A percentile compares a stretch with the other conserved stretches of the same genome.
phyloP scores from a whole-genome alignment of 2,888 invertebrate genomes.

The Oscheius myriophilus region DNA sequence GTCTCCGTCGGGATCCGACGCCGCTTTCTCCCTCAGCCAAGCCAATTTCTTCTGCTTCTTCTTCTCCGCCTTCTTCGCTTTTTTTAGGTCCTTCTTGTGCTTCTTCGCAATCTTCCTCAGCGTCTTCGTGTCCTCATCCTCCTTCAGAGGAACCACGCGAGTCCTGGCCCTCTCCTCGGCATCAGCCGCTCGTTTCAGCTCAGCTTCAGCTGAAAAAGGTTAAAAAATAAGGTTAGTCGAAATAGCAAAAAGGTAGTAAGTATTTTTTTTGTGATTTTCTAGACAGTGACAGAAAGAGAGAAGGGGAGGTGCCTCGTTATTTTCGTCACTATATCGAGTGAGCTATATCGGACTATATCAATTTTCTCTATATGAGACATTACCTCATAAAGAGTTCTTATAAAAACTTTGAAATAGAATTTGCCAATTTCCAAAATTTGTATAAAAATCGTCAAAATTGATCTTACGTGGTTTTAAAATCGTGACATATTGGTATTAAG shows the following conservation, averaged over 20 bases:
- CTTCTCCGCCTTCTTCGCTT: constrained; percentile 56
- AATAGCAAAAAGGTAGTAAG: not conserved
- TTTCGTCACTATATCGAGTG: no score
- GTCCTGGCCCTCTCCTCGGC: constrained; percentile 28
- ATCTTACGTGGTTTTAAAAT: no score
- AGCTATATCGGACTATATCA: no score
- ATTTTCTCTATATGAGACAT: no score
- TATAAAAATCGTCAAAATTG: no score
- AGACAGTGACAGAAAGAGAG: no score
- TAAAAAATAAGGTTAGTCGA: no score
- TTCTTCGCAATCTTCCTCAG: constrained; percentile 52
- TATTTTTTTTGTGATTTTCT: not conserved
- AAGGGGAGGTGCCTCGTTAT: no score
- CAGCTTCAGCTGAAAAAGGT: constrained; percentile 23
- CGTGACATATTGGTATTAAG: no score
- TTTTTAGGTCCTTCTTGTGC: constrained; percentile 54
- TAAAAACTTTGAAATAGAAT: not conserved
- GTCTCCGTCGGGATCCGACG: constrained; percentile 55
- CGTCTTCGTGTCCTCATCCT: constrained; percentile 41
- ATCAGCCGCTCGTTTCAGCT: constrained; percentile 31
- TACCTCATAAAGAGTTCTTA: not conserved
- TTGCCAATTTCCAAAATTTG: not conserved
- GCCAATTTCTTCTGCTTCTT: constrained; percentile 55
- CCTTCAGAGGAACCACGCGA: constrained; percentile 27
- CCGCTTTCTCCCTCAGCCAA: constrained; percentile 46